A percentile compares a stretch with the other conserved stretches of the same genome.
phyloP scores from a whole-genome alignment of 1,140 invertebrate genomes.

The Zaprionus ghesquierei region DNA sequence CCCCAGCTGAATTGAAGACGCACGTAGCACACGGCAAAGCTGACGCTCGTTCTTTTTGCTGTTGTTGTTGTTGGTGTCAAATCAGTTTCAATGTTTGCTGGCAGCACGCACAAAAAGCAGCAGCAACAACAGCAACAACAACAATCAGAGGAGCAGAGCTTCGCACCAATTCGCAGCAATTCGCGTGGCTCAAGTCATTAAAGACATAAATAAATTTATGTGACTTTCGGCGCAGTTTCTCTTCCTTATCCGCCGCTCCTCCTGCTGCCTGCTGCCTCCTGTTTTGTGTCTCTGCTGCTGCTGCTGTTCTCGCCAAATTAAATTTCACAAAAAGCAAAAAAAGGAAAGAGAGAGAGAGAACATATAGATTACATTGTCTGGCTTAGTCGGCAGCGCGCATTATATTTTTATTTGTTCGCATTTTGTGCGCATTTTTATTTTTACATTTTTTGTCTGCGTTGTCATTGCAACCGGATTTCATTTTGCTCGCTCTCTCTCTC shows the following conservation, averaged over 20 bases:
- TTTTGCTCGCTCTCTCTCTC: conserved; percentile 19
- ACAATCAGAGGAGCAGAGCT: conserved; percentile 38
- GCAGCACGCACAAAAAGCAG: conserved; percentile 61
- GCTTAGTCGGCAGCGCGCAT: conserved; percentile 21
- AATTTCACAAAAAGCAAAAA: conserved; percentile 49
- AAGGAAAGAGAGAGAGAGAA: background rate
- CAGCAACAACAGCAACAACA: conserved; percentile 35
- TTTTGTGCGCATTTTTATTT: conserved; percentile 27
- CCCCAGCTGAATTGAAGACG: conserved; percentile 54
- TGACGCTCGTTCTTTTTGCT: conserved; percentile 14
- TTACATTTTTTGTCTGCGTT: conserved; percentile 38
- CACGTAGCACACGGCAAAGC: conserved; percentile 71
- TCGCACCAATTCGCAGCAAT: conserved; percentile 67
- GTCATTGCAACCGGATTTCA: conserved; percentile 63
- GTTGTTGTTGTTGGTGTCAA: conserved; percentile 63
- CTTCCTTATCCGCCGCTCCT: conserved; percentile 6
- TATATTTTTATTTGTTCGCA: conserved; percentile 27
- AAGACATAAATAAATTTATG: conserved; percentile 82
- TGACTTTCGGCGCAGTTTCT: conserved; percentile 71
- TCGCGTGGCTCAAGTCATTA: conserved; percentile 80
- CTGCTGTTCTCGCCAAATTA: conserved; percentile 13
- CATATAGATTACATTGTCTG: conserved; percentile 39
- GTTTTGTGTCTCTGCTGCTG: background rate
- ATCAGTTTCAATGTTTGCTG: conserved; percentile 69
- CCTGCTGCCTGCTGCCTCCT: background rate